A percentile compares a stretch with the other conserved stretches of the same genome.
These are phyloP conservation scores for Loxodonta africana DNA, from an alignment of 2,113 vertebrate genomes.

Conservation along the genomic window DNA sequence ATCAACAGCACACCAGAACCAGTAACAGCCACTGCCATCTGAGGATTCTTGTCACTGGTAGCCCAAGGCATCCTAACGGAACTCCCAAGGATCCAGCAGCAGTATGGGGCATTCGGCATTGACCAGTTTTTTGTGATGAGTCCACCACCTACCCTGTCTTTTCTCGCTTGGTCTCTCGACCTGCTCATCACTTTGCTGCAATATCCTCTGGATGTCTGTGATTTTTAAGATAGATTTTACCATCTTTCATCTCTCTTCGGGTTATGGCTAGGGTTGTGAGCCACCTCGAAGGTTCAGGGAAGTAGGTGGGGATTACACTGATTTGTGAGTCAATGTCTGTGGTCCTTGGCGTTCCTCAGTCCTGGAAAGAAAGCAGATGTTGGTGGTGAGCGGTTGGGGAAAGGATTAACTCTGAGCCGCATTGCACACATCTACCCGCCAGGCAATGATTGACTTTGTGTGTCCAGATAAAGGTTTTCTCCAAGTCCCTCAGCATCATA, in stretches of 20 bases:
- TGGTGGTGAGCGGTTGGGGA: neutral
- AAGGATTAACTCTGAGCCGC: neutral
- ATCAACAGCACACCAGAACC: too few relatives aligned
- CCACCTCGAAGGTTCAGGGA: neutral
- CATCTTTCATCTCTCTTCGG: neutral
- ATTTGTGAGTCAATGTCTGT: rapidly evolving
- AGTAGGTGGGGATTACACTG: rapidly evolving
- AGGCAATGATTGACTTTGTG: neutral
- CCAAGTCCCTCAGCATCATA: neutral
- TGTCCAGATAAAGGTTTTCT: neutral
- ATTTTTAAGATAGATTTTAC: neutral
- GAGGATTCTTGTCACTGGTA: too few relatives aligned
- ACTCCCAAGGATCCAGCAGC: too few relatives aligned
- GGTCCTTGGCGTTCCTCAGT: neutral
- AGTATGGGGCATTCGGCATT: neutral
- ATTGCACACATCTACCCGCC: rapidly evolving
- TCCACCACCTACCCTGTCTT: neutral
- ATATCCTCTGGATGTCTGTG: neutral
- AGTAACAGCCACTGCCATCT: too few relatives aligned
- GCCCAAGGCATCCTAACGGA: too few relatives aligned
- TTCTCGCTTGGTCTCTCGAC: rapidly evolving
- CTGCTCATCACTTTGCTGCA: rapidly evolving
- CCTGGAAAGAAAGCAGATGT: neutral
- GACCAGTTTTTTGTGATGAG: neutral
- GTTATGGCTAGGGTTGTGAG: too few relatives aligned